Percentiles rank a stretch among this genome's conserved stretches.
Evolutionary conservation across 2,888 invertebrate genomes (phyloP).

Genomic region (Rhamphomyia laevipes): DNA sequence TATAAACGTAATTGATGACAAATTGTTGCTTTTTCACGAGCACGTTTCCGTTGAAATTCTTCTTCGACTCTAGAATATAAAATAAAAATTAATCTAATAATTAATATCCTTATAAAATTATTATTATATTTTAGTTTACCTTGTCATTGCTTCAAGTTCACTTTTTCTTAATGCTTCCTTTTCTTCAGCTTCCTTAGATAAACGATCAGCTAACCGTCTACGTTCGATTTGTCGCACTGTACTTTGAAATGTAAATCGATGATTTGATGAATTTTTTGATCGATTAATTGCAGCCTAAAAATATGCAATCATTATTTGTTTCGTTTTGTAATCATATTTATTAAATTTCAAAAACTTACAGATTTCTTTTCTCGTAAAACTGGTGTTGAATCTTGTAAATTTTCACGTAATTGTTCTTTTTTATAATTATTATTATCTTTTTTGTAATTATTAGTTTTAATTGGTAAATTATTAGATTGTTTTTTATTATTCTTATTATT

Average conservation of each 20-base stretch:
- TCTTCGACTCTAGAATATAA: constrained; percentile 55
- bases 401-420: constrained; percentile 6
- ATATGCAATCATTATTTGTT: background rate
- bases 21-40: constrained; percentile 61
- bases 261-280: constrained; percentile 25
- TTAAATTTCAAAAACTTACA: background rate
- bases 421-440: background rate
- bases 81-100: constrained; percentile 1
- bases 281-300: background rate
- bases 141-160: constrained; percentile 71
- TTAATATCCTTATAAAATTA: background rate
- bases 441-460: background rate
- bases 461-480: background rate
- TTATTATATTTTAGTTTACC: constrained; percentile 24
- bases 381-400: constrained; percentile 7
- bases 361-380: background rate
- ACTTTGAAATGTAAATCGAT: constrained; percentile 73
- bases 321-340: background rate
- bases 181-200: constrained; percentile 63
- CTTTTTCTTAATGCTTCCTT: constrained; percentile 63
- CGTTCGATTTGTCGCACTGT: constrained; percentile 72
- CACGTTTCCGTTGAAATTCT: constrained; percentile 75
- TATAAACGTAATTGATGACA: constrained; percentile 62
- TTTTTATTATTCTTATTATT: constrained; percentile 3
- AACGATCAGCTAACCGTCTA: constrained; percentile 57